Percentiles rank a stretch among this genome's conserved stretches.
phyloP scores from a whole-genome alignment of 2,113 vertebrate genomes.

The Nannospalax galili region DNA sequence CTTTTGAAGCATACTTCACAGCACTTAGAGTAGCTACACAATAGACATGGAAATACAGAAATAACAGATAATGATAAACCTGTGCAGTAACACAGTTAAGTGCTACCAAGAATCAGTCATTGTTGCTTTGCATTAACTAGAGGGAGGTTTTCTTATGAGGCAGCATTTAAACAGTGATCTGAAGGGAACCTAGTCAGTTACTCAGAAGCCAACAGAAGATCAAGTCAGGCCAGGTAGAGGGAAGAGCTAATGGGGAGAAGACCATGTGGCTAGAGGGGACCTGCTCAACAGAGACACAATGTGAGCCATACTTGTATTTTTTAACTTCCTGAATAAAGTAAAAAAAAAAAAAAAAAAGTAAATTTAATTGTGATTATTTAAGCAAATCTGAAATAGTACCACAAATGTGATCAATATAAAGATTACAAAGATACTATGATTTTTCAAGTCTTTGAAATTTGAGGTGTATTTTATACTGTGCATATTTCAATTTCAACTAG shows the following conservation, averaged over 20 bases:
- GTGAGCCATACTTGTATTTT: neutral
- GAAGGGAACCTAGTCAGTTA: neutral
- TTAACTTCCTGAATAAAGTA: neutral
- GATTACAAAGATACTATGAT: neutral
- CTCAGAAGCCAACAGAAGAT: neutral
- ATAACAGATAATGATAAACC: neutral
- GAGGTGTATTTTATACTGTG: neutral
- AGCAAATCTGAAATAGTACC: slow-evolving; percentile 15
- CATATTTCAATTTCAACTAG: neutral
- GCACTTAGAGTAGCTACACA: neutral
- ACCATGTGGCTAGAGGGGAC: neutral
- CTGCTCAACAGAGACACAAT: neutral
- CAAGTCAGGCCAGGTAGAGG: neutral
- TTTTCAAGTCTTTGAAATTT: slow-evolving; percentile 33
- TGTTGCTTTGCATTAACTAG: neutral
- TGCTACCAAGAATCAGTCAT: neutral
- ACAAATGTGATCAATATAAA: slow-evolving; percentile 33
- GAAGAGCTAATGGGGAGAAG: neutral
- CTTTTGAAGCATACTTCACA: neutral
- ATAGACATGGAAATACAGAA: slow-evolving; percentile 1
- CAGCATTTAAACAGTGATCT: neutral
- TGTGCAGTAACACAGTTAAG: neutral
- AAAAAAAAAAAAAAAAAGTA: slow-evolving; percentile 23
- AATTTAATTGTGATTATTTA: slow-evolving; percentile 33
- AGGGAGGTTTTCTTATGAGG: neutral